These are phyloP conservation scores for Mesocricetus auratus DNA, from an alignment of 2,113 vertebrate genomes.

Conservation along the genomic window DNA sequence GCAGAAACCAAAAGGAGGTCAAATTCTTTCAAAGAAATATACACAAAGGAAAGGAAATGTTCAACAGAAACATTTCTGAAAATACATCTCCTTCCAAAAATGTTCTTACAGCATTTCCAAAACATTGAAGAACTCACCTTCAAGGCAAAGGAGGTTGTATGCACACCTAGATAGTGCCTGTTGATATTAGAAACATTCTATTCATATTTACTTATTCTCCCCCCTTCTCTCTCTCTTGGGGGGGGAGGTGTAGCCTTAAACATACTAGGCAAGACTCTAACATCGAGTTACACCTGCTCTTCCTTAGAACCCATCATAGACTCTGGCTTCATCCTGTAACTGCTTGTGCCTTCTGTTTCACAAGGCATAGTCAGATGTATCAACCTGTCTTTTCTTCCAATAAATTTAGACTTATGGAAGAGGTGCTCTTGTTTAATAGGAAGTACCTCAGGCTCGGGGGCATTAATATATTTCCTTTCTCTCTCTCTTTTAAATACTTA, in stretches of 20 bases:
- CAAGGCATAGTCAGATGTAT: background rate
- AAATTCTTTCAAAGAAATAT: constrained; percentile 55
- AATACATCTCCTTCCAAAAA: constrained; percentile 41
- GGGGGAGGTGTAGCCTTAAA: background rate
- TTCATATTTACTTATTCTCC: background rate
- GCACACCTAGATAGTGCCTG: background rate
- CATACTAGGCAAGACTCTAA: background rate
- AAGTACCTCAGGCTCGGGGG: background rate
- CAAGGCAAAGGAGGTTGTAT: background rate
- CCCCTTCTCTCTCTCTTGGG: no score
- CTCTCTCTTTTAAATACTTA: background rate
- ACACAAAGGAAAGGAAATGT: constrained; percentile 45
- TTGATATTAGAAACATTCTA: background rate
- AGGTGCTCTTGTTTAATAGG: background rate
- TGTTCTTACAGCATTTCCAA: background rate
- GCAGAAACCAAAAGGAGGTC: constrained; percentile 66
- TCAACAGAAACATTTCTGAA: constrained; percentile 55
- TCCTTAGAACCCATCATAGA: background rate
- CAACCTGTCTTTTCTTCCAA: background rate
- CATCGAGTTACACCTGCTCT: background rate
- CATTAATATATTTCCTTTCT: background rate
- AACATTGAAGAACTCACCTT: constrained; percentile 7
- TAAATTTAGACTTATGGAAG: background rate
- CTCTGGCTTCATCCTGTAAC: background rate
- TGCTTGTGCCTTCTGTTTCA: background rate